A percentile compares a stretch with the other conserved stretches of the same genome.
Evolutionary conservation across 2,797 vertebrate species (phyloP).

Genomic region (Gouania willdenowi): DNA sequence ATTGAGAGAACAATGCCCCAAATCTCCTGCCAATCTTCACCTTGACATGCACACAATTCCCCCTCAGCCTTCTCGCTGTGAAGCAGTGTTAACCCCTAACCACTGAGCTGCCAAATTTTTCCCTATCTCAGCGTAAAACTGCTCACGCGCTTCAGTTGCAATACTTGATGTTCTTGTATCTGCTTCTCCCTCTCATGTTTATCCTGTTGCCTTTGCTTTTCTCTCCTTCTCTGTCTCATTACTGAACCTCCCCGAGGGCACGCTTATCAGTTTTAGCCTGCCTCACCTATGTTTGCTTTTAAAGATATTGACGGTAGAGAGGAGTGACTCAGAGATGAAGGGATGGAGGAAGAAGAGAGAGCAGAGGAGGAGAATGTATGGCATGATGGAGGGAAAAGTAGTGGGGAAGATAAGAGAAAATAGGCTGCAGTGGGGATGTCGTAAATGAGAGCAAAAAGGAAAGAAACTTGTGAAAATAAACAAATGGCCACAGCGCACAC

Average conservation of each 20-base stretch:
- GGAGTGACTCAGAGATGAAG: background rate
- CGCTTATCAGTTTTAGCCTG: conserved; percentile 28
- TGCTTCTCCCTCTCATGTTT: background rate
- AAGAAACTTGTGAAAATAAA: no score
- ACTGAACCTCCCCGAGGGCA: conserved; percentile 20
- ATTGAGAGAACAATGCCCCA: no score
- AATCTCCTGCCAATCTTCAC: no score
- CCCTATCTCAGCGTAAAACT: background rate
- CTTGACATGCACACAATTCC: no score
- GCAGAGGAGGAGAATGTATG: background rate
- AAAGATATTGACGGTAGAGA: background rate
- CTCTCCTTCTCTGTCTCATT: conserved; percentile 20
- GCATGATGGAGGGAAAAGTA: background rate
- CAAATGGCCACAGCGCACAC: no score
- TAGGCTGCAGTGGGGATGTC: background rate
- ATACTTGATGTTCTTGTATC: background rate
- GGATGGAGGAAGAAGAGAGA: background rate
- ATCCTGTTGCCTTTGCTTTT: background rate
- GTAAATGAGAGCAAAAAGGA: no score
- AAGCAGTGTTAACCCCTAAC: no score
- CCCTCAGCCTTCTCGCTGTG: no score
- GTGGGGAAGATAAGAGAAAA: conserved; percentile 1
- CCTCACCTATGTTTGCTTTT: conserved; percentile 5
- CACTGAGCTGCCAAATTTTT: no score
- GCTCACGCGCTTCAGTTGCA: background rate